Base-by-base conservation (phyloP, 2,888 invertebrate genomes). In the Halictus quadricinctus region DNA sequence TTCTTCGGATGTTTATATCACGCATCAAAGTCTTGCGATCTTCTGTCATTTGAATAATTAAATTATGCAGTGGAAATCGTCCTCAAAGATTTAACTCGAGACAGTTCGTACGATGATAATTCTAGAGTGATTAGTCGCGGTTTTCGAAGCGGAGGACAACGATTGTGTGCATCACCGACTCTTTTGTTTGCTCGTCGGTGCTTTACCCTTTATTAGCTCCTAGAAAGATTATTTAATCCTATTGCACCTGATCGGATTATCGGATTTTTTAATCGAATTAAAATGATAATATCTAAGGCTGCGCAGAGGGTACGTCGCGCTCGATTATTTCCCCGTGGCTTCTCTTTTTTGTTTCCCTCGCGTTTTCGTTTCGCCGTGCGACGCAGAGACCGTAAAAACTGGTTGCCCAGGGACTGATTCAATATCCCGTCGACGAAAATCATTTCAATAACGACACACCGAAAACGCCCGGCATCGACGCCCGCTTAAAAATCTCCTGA, bases 191-290 rank as follows among this genome's bases (percentile, higher is more conserved):
- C 73, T 72, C 50, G 72, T 54, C 78, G 58, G 72, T 79, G 74
- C 43, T 80, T 81, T 80, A 79, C 70, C 80, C 76, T 83, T 88
- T 82, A 84, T 82, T 89, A 86, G 75, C 85, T 73, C 77, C 75
- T 50, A 83, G 84, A 83, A 86, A 86, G 76, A 85, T 84, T 84
- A 54, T 87, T 88, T 86, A 86, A 86, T 87, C 80, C 83, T 80
- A 75, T 79, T 76, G 75, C 74, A 73, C 50, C 76, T 50, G 81
- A 76, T 58, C 64, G 83, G 85, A 89, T 88, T 89, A 89, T 89
- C 87, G 87, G 82, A 83, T 83, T 75, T 75, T 81, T 81, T 90
- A 90, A 89, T 89, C 84, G 84, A 90, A 89, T 89, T 89, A 89
- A 90, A 81, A 81, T 75, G 74, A 76, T 88, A 84, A 80, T 70